A percentile compares a stretch with the other conserved stretches of the same genome.
phyloP scores from a whole-genome alignment of 2,113 vertebrate genomes.

The Mirza zaza region DNA sequence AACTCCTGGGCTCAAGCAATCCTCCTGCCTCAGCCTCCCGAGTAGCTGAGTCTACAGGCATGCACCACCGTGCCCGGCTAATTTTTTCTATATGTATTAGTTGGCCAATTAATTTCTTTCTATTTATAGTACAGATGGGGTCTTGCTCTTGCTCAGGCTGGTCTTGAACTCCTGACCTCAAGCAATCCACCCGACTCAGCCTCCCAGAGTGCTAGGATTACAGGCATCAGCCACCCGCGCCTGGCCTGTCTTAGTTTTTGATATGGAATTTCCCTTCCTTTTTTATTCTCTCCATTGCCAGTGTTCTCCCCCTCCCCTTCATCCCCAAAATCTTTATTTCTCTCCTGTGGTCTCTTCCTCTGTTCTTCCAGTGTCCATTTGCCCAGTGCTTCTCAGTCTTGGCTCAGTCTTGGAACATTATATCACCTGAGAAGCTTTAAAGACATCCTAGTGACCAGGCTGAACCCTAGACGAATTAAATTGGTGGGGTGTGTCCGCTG shows the following conservation, averaged over 20 bases:
- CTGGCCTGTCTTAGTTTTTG: background rate
- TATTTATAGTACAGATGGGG: no score
- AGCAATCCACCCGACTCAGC: no score
- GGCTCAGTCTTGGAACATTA: background rate
- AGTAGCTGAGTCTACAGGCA: no score
- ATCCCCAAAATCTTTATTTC: background rate
- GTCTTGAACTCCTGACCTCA: no score
- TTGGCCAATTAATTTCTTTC: no score
- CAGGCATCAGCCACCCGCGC: no score
- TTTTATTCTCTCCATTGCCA: background rate
- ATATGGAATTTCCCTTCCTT: background rate
- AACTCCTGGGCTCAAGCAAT: no score
- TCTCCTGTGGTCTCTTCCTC: background rate
- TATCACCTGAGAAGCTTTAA: background rate
- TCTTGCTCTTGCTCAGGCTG: no score
- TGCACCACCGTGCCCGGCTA: no score
- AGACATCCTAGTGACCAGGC: background rate
- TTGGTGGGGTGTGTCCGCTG: background rate
- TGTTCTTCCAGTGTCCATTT: background rate
- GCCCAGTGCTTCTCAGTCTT: background rate
- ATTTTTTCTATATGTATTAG: no score
- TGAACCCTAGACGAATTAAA: background rate
- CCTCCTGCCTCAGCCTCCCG: no score
- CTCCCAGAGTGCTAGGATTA: no score
- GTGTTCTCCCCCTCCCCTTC: accelerated